Evolutionary conservation across 2,797 vertebrate genomes (phyloP).

Genomic region (Lacerta agilis): DNA sequence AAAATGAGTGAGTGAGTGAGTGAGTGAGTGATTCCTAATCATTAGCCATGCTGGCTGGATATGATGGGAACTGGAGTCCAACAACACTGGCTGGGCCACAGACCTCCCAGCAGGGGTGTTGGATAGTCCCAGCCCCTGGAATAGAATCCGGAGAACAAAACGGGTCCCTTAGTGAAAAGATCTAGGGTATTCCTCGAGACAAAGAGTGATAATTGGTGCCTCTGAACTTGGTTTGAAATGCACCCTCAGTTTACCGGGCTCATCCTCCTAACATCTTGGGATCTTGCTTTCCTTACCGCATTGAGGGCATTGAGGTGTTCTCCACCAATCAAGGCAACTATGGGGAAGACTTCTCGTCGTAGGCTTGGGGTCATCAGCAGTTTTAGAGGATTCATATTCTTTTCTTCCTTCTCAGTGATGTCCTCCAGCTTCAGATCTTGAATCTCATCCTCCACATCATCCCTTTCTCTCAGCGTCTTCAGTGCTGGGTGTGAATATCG

Average conservation of each 20-base stretch:
- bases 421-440: slow-evolving; percentile 80
- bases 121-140: no score
- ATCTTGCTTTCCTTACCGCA: slow-evolving; percentile 67
- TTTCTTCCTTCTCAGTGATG: slow-evolving; percentile 76
- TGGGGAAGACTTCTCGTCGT: slow-evolving; percentile 83
- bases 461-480: slow-evolving; percentile 74
- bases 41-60: no score
- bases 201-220: no score
- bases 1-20: no score
- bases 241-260: background rate
- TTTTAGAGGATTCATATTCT: slow-evolving; percentile 70
- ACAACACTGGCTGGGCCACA: no score
- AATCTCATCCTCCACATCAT: slow-evolving; percentile 78
- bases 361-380: slow-evolving; percentile 80
- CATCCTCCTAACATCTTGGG: background rate
- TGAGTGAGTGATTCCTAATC: no score
- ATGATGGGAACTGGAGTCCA: no score
- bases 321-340: slow-evolving; percentile 82
- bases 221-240: background rate
- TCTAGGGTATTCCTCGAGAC: no score
- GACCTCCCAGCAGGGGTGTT: no score
- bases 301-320: slow-evolving; percentile 86
- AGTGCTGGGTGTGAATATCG: slow-evolving; percentile 62
- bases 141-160: no score
- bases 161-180: no score